Evolutionary conservation across 53 echinoderm and acorn worm species (phyloP).

Genomic region (Apostichopus leukothele): DNA sequence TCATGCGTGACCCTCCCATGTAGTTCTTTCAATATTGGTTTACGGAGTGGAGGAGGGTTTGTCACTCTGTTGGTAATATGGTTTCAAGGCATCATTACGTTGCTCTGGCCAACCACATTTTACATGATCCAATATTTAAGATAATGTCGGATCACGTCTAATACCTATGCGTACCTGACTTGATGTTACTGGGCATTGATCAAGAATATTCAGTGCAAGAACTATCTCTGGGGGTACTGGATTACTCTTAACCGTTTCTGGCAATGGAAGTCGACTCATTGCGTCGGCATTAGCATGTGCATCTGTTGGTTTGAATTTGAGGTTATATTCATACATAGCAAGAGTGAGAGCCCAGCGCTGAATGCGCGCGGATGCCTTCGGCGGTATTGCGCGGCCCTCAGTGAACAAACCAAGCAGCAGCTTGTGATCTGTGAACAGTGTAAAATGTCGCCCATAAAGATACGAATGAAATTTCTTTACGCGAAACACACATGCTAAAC

Average conservation of each 20-base stretch:
- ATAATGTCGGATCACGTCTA: not conserved
- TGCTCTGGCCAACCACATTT: not conserved
- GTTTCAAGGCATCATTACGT: slow-evolving; percentile 5
- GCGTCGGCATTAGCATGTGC: not conserved
- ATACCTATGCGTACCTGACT: not conserved
- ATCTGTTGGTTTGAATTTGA: not conserved
- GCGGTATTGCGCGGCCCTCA: slow-evolving; percentile 9
- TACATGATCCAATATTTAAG: not conserved
- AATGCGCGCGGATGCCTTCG: slow-evolving; percentile 46
- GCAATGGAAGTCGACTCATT: too few species aligned
- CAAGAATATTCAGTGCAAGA: slow-evolving; percentile 17
- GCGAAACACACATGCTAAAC: not conserved
- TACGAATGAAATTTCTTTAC: slow-evolving; percentile 39
- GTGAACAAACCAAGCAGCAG: not conserved
- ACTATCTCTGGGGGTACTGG: slow-evolving; percentile 49
- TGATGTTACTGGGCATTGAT: not conserved
- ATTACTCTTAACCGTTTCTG: not conserved
- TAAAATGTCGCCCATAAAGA: slow-evolving; percentile 14
- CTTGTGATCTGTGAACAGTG: slow-evolving; percentile 3
- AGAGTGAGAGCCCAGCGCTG: slow-evolving; percentile 58
- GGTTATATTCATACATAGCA: slow-evolving; percentile 28
- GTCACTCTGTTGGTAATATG: not conserved
- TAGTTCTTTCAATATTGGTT: slow-evolving; percentile 9
- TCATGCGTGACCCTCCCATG: not conserved
- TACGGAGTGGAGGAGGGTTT: not conserved